These are phyloP conservation scores for Ophraella communa DNA, from an alignment of 2,888 invertebrate genomes.

Conservation along the genomic window DNA sequence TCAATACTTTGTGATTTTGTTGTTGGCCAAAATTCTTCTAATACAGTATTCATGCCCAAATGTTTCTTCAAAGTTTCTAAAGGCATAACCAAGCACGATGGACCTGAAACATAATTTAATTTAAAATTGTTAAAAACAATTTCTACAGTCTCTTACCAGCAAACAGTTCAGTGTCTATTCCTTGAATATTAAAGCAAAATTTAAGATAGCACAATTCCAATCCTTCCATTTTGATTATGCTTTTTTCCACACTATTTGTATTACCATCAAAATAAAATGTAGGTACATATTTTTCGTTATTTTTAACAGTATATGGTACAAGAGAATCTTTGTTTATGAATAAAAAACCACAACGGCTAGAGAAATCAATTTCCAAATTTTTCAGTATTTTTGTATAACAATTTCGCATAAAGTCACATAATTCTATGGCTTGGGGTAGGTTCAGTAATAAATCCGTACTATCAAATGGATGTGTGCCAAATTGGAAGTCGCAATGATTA, in stretches of 20 bases:
- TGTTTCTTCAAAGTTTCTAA: constrained; percentile 88
- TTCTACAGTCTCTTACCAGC: too few species aligned
- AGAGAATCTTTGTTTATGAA: constrained; percentile 92
- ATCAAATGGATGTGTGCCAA: constrained; percentile 86
- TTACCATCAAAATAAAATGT: constrained; percentile 90
- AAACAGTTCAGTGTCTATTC: constrained; percentile 89
- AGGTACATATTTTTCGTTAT: constrained; percentile 86
- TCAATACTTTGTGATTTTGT: background rate
- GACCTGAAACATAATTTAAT: background rate
- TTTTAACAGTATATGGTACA: constrained; percentile 88
- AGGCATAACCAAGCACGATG: constrained; percentile 62
- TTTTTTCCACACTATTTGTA: constrained; percentile 87
- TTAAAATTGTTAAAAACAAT: too few species aligned
- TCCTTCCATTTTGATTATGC: constrained; percentile 84
- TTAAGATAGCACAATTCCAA: constrained; percentile 94
- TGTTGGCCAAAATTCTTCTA: constrained; percentile 88
- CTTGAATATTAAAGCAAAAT: constrained; percentile 93
- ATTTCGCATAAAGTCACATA: constrained; percentile 88
- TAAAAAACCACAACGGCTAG: constrained; percentile 89
- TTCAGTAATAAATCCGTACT: constrained; percentile 91
- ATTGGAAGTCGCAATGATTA: constrained; percentile 89
- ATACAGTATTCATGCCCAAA: constrained; percentile 85
- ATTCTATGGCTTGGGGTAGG: constrained; percentile 85
- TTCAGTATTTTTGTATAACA: constrained; percentile 84
- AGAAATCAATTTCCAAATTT: constrained; percentile 68